These are phyloP conservation scores for Acrocephalus arundinaceus DNA, from an alignment of 2,113 vertebrate species.

Conservation along the genomic window DNA sequence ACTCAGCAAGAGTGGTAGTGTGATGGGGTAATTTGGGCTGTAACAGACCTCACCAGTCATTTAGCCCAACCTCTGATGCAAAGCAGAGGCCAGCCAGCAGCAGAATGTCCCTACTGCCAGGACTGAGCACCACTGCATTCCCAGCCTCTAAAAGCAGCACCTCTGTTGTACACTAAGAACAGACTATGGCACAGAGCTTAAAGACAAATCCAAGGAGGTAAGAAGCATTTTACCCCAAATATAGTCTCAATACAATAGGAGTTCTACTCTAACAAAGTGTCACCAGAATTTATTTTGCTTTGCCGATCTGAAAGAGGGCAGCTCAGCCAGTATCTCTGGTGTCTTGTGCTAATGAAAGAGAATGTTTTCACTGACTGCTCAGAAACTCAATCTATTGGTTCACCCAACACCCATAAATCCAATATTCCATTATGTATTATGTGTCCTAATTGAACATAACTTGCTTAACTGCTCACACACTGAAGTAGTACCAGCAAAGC, in stretches of 20 bases:
- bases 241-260: rapidly evolving
- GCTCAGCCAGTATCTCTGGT: not conserved
- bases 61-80: too few species aligned
- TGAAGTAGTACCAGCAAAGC: not conserved
- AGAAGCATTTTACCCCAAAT: not conserved
- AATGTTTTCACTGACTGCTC: not conserved
- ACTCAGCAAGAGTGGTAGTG: not conserved
- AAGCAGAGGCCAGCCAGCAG: not conserved
- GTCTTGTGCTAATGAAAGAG: not conserved
- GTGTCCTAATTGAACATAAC: not conserved
- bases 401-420: not conserved
- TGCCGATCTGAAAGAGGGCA: not conserved
- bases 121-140: not conserved
- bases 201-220: not conserved
- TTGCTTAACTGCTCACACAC: not conserved
- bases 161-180: not conserved
- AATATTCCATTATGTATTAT: not conserved
- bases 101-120: not conserved
- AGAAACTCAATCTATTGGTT: not conserved
- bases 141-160: not conserved
- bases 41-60: not conserved
- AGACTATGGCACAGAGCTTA: not conserved
- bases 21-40: not conserved
- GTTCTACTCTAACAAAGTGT: not conserved
- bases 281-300: not conserved